Evolutionary conservation across 2,888 invertebrate species (phyloP).

Genomic region (Erpobdella octoculata): DNA sequence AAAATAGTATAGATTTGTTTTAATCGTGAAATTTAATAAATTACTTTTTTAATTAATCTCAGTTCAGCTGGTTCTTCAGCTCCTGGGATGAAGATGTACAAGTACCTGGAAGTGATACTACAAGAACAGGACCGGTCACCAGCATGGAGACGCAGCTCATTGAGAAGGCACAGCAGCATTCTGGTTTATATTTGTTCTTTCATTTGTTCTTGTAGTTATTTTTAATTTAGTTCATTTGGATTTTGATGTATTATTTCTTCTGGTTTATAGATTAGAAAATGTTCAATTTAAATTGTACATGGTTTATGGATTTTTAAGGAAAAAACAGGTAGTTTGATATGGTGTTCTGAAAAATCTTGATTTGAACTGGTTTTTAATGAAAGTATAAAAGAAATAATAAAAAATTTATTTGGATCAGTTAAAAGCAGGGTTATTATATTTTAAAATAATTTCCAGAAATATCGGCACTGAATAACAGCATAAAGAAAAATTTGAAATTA

Average conservation of each 20-base stretch:
- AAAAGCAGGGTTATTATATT: too few relatives aligned
- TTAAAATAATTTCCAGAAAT: too few relatives aligned
- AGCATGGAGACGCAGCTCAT: conserved; percentile 39
- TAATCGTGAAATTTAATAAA: not conserved
- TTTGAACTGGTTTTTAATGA: too few relatives aligned
- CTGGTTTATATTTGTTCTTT: not conserved
- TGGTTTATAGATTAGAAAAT: too few relatives aligned
- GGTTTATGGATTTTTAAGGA: too few relatives aligned
- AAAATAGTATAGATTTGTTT: not conserved
- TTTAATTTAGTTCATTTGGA: not conserved
- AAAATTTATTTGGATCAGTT: too few relatives aligned
- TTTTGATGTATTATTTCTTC: too few relatives aligned
- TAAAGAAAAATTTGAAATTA: not conserved
- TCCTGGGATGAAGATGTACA: conserved; percentile 52
- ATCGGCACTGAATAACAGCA: not conserved
- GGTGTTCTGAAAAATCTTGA: too few relatives aligned
- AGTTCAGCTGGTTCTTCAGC: conserved; percentile 79
- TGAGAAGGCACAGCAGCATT: conserved; percentile 35
- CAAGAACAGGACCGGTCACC: conserved; percentile 34
- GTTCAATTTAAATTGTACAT: too few relatives aligned
- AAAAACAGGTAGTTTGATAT: too few relatives aligned
- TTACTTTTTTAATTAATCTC: conserved; percentile 32
- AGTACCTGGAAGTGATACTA: conserved; percentile 45
- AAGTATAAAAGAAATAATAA: too few relatives aligned
- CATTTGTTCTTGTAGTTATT: not conserved